Conservation (phyloP, 2,888 invertebrate species). For the Harmothoe impar region DNA sequence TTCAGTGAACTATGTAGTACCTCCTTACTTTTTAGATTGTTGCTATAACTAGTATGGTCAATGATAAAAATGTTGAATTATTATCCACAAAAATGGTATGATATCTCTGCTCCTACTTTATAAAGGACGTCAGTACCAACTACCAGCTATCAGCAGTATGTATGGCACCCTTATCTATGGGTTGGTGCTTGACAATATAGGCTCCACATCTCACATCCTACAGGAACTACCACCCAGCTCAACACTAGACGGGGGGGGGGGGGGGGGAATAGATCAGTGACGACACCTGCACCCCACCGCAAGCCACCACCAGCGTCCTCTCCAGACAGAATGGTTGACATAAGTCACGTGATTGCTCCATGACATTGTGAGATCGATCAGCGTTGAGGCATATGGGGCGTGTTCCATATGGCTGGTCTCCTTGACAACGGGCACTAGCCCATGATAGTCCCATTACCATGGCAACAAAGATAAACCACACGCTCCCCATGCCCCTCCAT, state of each 20-base stretch:
- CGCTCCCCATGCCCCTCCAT: not conserved
- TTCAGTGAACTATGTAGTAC: no score
- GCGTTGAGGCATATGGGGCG: not conserved
- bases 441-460: slow-evolving; percentile 45
- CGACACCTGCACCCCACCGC: slow-evolving; percentile 27
- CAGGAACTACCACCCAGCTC: no score
- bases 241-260: not conserved
- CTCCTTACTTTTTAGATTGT: no score
- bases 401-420: not conserved
- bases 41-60: no score
- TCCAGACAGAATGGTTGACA: slow-evolving; percentile 19
- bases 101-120: no score
- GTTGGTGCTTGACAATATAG: no score
- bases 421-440: slow-evolving; percentile 17
- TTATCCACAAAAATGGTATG: no score
- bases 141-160: no score
- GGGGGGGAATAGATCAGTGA: not conserved
- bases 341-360: slow-evolving; percentile 24
- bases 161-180: no score
- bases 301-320: not conserved
- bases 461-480: slow-evolving; percentile 42
- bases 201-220: no score
- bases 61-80: no score
- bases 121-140: no score
- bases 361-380: slow-evolving; percentile 17